Evolutionary conservation across 2,113 vertebrate species (phyloP).

Genomic region (Hyperopisus bebe): DNA sequence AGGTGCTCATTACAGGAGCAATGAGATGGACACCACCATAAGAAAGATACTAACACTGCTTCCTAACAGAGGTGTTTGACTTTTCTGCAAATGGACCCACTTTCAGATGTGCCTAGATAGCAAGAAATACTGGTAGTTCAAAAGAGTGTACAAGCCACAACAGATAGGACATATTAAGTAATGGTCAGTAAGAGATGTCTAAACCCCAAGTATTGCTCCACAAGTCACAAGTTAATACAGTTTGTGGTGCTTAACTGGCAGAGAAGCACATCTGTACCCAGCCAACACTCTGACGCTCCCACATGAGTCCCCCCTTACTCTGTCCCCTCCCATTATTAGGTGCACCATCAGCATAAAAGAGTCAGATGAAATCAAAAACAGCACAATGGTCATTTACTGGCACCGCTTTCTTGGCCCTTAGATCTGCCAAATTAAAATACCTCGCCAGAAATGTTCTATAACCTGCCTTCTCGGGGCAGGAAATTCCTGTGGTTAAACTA

Average conservation of each 20-base stretch:
- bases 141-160: not conserved
- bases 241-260: not conserved
- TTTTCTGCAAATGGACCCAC: not conserved
- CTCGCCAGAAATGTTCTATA: slow-evolving; percentile 53
- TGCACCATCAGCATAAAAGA: not conserved
- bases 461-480: slow-evolving; percentile 47
- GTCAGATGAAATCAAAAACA: not conserved
- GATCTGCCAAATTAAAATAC: slow-evolving; percentile 62
- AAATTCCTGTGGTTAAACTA: slow-evolving; percentile 48
- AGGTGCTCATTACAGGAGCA: not conserved
- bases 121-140: not conserved
- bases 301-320: not conserved
- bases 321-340: not conserved
- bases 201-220: not conserved
- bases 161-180: not conserved
- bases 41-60: not conserved
- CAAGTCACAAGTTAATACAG: not conserved
- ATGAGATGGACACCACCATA: not conserved
- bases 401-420: slow-evolving; percentile 18
- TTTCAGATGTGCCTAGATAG: not conserved
- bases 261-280: not conserved
- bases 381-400: not conserved
- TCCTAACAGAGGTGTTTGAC: not conserved
- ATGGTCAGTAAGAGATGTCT: not conserved
- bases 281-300: not conserved